Evolutionary conservation across 2,888 invertebrate species (phyloP).

Genomic region (Micropterix aruncella): DNA sequence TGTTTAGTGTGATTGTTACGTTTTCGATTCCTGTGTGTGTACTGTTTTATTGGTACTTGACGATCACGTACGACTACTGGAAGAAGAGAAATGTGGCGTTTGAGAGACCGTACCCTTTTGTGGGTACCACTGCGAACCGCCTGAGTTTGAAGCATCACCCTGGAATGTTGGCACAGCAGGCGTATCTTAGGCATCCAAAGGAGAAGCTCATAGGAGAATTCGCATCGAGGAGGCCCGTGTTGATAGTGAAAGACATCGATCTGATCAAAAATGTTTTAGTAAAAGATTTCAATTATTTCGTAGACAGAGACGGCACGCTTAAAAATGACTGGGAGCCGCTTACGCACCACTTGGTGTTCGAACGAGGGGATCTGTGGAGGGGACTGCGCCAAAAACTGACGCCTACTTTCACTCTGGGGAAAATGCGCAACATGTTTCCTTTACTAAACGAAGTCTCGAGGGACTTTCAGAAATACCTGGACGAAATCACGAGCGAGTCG

Average conservation of each 20-base stretch:
- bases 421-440: slow-evolving; percentile 36
- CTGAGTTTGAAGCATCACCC: too few relatives aligned
- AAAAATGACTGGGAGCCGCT: not conserved
- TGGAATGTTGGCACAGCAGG: too few relatives aligned
- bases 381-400: slow-evolving; percentile 33
- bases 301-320: not conserved
- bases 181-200: not conserved
- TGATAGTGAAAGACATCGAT: not conserved
- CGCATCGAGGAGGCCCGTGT: not conserved
- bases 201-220: not conserved
- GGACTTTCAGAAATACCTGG: slow-evolving; percentile 21
- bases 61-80: too few relatives aligned
- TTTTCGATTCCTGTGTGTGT: too few relatives aligned
- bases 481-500: slow-evolving; percentile 20
- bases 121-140: too few relatives aligned
- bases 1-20: too few relatives aligned
- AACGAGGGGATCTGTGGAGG: slow-evolving; percentile 20
- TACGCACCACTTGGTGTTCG: not conserved
- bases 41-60: too few relatives aligned
- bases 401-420: too few relatives aligned
- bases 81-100: too few relatives aligned
- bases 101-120: too few relatives aligned
- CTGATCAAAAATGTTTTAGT: not conserved
- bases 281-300: not conserved
- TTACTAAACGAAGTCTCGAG: slow-evolving; percentile 28